Percentiles rank a stretch among this genome's conserved stretches.
phyloP scores from a whole-genome alignment of 2,888 invertebrate species.

The Drosophila parthenogenetica region DNA sequence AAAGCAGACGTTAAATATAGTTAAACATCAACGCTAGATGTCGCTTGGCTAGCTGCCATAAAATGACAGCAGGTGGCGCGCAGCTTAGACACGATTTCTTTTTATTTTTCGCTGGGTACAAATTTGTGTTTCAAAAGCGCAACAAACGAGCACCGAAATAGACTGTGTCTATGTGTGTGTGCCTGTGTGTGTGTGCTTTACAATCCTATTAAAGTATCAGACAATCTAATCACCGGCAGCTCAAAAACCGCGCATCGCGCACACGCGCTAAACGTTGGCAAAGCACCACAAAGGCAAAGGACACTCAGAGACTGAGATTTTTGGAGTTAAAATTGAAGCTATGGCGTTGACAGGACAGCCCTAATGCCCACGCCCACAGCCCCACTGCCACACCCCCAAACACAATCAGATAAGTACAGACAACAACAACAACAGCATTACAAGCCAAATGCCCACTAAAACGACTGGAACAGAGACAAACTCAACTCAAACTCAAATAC shows the following conservation, averaged over 20 bases:
- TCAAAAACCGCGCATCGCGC: conserved; percentile 72
- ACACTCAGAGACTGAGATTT: not conserved
- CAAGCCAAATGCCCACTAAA: conserved; percentile 76
- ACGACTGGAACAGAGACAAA: conserved; percentile 45
- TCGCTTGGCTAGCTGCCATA: not conserved
- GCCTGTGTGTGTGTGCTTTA: conserved; percentile 51
- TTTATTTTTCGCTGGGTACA: conserved; percentile 15
- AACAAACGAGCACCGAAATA: conserved; percentile 24
- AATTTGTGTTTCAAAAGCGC: conserved; percentile 31
- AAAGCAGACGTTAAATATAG: not conserved
- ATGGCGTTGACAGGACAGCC: conserved; percentile 58
- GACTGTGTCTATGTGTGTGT: conserved; percentile 6
- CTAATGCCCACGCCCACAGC: too few relatives aligned
- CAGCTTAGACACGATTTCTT: conserved; percentile 5
- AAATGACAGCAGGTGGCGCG: conserved; percentile 4
- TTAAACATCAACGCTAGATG: conserved; percentile 11
- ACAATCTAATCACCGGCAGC: conserved; percentile 77
- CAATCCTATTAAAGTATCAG: conserved; percentile 80
- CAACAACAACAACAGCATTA: conserved; percentile 62
- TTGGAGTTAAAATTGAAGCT: conserved; percentile 29
- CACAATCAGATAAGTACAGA: conserved; percentile 71
- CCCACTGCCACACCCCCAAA: conserved; percentile 7
- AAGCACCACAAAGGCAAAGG: conserved; percentile 48
- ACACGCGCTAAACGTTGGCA: conserved; percentile 69
- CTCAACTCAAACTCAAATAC: conserved; percentile 28